Evolutionary conservation across 2,113 vertebrate species (phyloP).

Genomic region (Chroicocephalus ridibundus): DNA sequence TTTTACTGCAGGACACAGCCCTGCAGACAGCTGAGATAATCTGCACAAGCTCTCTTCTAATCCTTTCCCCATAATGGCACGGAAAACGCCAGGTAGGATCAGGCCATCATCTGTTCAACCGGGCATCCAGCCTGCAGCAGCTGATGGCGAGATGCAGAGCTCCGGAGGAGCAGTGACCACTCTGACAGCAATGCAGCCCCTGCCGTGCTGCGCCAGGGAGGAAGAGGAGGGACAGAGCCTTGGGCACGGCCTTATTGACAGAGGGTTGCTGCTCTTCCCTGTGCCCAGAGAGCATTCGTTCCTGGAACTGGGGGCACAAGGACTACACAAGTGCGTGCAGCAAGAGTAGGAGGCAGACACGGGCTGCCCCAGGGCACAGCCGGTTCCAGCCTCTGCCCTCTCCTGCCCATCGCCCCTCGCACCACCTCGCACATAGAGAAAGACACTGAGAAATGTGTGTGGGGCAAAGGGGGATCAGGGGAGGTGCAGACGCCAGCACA

Average conservation of each 20-base stretch:
- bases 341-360: not conserved
- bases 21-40: not conserved
- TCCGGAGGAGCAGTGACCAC: fast-evolving
- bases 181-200: not conserved
- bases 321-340: too few relatives aligned
- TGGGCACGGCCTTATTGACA: not conserved
- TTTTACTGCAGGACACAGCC: not conserved
- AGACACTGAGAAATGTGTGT: fast-evolving
- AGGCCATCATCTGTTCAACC: not conserved
- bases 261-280: not conserved
- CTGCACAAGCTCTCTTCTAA: not conserved
- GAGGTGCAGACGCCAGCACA: not conserved
- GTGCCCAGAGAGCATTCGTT: not conserved
- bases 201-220: fast-evolving
- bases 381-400: not conserved
- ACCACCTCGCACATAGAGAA: not conserved
- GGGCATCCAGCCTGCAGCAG: not conserved
- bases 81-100: not conserved
- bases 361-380: not conserved
- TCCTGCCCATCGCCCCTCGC: not conserved
- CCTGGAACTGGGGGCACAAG: too few relatives aligned
- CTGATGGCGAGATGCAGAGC: not conserved
- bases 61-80: not conserved
- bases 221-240: not conserved
- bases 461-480: not conserved